These are phyloP conservation scores for Maniola hyperantus DNA, from an alignment of 2,888 invertebrate genomes.

Conservation along the genomic window DNA sequence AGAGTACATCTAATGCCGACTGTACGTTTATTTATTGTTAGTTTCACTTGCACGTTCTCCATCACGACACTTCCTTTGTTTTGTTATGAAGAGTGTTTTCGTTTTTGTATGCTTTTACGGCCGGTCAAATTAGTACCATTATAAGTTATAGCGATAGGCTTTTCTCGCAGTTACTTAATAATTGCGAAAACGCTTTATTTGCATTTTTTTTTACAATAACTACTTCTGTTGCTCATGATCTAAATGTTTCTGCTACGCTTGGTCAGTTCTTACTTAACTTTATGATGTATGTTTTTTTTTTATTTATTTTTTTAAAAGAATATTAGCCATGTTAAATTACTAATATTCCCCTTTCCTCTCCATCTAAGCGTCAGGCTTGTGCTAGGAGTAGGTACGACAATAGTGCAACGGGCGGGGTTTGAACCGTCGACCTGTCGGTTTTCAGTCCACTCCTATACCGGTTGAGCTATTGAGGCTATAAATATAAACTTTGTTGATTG, in stretches of 20 bases:
- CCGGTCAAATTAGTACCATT: slow-evolving; percentile 13
- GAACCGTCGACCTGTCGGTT: no score
- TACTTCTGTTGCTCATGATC: background rate
- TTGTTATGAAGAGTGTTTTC: slow-evolving; percentile 7
- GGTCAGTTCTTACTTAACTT: slow-evolving; percentile 8
- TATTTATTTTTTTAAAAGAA: no score
- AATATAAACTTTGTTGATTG: no score
- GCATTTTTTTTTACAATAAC: background rate
- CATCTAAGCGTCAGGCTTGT: no score
- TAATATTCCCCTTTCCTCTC: no score
- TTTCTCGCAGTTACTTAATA: background rate
- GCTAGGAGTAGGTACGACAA: no score
- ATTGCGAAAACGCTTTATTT: background rate
- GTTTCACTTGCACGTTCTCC: slow-evolving; percentile 10
- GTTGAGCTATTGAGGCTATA: no score
- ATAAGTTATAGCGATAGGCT: slow-evolving; percentile 1
- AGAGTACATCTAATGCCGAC: slow-evolving; percentile 19
- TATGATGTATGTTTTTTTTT: no score
- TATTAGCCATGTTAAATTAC: no score
- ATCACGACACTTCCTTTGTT: slow-evolving; percentile 19
- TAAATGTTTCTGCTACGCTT: background rate
- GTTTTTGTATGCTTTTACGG: slow-evolving; percentile 9
- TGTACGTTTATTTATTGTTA: slow-evolving; percentile 19
- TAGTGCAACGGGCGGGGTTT: no score
- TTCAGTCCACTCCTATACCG: no score